Conservation (phyloP, 2,113 vertebrate species). For the Xiphias gladius region DNA sequence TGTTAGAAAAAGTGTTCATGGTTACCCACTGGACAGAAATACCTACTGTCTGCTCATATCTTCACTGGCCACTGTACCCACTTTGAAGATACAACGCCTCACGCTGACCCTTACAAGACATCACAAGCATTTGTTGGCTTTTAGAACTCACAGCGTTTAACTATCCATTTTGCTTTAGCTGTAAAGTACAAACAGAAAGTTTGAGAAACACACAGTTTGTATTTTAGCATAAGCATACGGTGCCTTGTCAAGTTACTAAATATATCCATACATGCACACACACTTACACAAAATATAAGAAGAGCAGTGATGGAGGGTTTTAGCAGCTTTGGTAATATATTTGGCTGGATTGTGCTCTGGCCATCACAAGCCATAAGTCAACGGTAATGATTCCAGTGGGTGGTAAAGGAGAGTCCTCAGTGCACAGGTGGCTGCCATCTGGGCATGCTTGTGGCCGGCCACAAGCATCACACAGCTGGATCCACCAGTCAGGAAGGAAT, state of each 20-base stretch:
- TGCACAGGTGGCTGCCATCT: slow-evolving; percentile 74
- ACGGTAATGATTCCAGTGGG: slow-evolving; percentile 60
- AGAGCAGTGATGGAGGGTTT: slow-evolving; percentile 3
- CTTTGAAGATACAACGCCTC: slow-evolving; percentile 14
- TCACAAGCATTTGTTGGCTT: neutral
- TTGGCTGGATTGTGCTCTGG: slow-evolving; percentile 19
- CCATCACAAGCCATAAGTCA: slow-evolving; percentile 44
- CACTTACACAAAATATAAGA: neutral
- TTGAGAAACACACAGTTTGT: neutral
- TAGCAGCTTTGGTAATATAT: neutral
- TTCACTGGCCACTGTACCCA: neutral
- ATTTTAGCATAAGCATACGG: neutral
- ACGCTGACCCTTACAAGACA: neutral
- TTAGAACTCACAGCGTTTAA: slow-evolving; percentile 2
- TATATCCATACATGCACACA: neutral
- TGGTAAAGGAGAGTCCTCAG: slow-evolving; percentile 52
- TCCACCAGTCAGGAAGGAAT: slow-evolving; percentile 47
- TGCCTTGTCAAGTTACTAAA: neutral
- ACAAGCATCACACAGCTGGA: slow-evolving; percentile 60
- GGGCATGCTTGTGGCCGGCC: slow-evolving; percentile 21
- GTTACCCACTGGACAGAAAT: slow-evolving; percentile 7
- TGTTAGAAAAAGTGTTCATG: neutral
- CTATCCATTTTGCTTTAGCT: neutral
- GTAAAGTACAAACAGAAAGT: neutral
- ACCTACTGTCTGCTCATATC: slow-evolving; percentile 34